phyloP scores from a whole-genome alignment of 2,113 vertebrate species.

The Eptesicus fuscus region DNA sequence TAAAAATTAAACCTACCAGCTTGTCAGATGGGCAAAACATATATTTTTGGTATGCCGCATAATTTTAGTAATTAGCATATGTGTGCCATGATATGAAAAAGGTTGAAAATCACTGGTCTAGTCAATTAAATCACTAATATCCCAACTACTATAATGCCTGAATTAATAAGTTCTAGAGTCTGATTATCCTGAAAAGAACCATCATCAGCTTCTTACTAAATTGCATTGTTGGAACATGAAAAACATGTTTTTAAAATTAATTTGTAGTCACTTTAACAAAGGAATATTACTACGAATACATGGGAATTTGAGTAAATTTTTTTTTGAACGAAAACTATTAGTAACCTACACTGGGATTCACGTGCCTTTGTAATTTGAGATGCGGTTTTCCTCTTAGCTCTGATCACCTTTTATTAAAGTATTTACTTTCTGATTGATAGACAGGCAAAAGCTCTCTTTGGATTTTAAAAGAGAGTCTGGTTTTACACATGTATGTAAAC shows the following conservation, averaged over 20 bases:
- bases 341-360: constrained; percentile 9
- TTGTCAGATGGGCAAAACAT: background rate
- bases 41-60: background rate
- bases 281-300: background rate
- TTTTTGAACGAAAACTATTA: background rate
- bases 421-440: constrained; percentile 52
- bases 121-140: background rate
- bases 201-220: background rate
- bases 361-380: constrained; percentile 70
- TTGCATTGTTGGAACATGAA: background rate
- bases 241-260: constrained; percentile 11
- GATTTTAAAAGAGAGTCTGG: constrained; percentile 48
- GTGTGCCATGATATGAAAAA: background rate
- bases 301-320: background rate
- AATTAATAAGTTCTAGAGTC: background rate
- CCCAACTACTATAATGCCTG: background rate
- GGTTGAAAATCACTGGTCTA: background rate
- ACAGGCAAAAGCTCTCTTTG: constrained; percentile 63
- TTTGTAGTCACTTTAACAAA: background rate
- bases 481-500: constrained; percentile 57
- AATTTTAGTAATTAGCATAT: background rate
- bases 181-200: background rate
- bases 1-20: background rate
- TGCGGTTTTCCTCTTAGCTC: constrained; percentile 69
- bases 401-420: constrained; percentile 73